Base-by-base conservation (phyloP, 1,140 invertebrate genomes). In the Drosophila azteca region DNA sequence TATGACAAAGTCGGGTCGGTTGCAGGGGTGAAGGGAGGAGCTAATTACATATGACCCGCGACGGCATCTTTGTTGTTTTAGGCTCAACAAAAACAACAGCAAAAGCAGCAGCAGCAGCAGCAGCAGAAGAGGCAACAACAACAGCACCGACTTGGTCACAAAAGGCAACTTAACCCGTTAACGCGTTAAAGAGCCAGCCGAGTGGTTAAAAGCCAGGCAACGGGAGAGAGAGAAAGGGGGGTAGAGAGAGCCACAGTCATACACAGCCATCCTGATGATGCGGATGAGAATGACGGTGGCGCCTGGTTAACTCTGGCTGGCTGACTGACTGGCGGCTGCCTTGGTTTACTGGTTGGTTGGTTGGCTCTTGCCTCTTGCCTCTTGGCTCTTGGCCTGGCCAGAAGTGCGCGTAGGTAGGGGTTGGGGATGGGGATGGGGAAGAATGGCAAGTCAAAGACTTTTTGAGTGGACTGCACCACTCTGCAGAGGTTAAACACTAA, bases 101-200 rank as follows among this genome's bases (percentile, higher is more conserved):
- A 35, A 3, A 0, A 3, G 3, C 9, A 35, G 7, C 3, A 31
- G 2, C 31, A 35, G 9, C 8, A 35, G 8, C 31, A 9, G 31
- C 9, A 2, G 35, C 35, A 39, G 35, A 9, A 8, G 8, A n/a
- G n/a, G n/a, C n/a, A n/a, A n/a, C n/a, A n/a, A n/a, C 29, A 35
- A 9, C 31, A 39, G 11, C 35, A 13, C 2, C 35, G 35, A 69
- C 44, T 57, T 69, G 64, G 54, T 64, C 79, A 82, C 73, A 80
- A 82, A 77, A 75, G 81, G 73, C 77, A 87, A 87, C 81, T 85
- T 85, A 85, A 82, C 81, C 81, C 78, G 82, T 78, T 85, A 85
- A 87, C 77, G 81, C 82, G 81, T 85, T 85, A 85, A 85, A 85
- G 77, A 85, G 81, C 82, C 67, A 87, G 69, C 81, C 82, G 82